These are phyloP conservation scores for Amaurobius ferox DNA, from an alignment of 2,888 invertebrate genomes.

Conservation along the genomic window DNA sequence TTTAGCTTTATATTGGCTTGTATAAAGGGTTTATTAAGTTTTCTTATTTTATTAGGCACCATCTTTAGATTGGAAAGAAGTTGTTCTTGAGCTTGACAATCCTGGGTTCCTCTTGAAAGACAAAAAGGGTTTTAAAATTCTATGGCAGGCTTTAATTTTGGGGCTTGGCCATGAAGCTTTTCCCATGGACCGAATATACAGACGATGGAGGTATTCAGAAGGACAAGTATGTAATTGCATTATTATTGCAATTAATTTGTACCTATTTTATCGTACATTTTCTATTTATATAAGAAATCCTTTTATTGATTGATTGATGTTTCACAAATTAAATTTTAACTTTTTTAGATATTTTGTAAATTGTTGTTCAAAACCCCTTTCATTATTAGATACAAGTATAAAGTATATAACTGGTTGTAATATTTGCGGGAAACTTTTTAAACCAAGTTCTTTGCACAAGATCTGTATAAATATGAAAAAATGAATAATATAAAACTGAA, in stretches of 20 bases:
- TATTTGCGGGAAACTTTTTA: too few species aligned
- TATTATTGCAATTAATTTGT: not conserved
- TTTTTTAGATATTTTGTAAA: too few species aligned
- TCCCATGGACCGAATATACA: conserved; percentile 92
- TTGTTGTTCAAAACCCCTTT: too few species aligned
- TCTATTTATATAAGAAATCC: not conserved
- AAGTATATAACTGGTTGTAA: too few species aligned
- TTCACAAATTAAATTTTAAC: too few species aligned
- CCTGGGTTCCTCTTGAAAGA: conserved; percentile 92
- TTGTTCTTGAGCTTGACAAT: conserved; percentile 93
- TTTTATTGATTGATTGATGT: too few species aligned
- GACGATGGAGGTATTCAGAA: conserved; percentile 94
- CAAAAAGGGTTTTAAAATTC: conserved; percentile 87
- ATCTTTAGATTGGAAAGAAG: conserved; percentile 91
- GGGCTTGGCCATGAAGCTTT: conserved; percentile 83
- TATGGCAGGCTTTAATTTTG: conserved; percentile 88
- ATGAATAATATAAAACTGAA: too few species aligned
- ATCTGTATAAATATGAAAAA: too few species aligned
- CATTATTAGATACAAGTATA: too few species aligned
- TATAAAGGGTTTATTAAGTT: not conserved
- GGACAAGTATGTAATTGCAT: conserved; percentile 81
- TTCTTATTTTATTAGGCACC: conserved; percentile 55
- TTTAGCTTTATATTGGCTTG: too few species aligned
- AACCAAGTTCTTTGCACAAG: too few species aligned
- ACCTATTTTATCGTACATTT: too few species aligned